Conservation (phyloP, 2,888 invertebrate species). For the Gastracanthus pulcherrimus region DNA sequence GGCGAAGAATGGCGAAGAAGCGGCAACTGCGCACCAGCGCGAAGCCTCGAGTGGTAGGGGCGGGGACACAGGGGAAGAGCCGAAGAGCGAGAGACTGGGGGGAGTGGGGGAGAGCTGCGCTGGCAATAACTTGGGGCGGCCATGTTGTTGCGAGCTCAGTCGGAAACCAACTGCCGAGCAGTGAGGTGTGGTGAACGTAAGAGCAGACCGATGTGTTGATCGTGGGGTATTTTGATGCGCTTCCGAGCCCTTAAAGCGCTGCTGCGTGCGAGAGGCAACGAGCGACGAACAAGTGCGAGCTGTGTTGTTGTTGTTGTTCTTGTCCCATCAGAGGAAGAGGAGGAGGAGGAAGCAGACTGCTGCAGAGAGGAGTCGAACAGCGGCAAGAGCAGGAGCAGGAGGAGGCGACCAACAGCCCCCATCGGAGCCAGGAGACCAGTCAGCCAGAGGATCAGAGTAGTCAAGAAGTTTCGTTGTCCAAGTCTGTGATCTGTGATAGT, state of each 20-base stretch:
- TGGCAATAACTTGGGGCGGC: constrained; percentile 59
- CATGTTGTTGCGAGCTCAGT: constrained; percentile 68
- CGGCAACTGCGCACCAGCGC: constrained; percentile 39
- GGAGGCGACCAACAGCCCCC: constrained; percentile 17
- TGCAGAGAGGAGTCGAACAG: constrained; percentile 43
- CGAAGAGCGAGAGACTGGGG: background rate
- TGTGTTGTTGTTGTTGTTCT: background rate
- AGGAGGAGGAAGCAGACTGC: constrained; percentile 27
- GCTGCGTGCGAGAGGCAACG: constrained; percentile 69
- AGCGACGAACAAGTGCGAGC: background rate
- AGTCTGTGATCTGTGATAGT: constrained; percentile 77
- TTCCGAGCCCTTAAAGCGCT: constrained; percentile 74
- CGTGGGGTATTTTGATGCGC: constrained; percentile 75
- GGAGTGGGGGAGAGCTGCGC: background rate
- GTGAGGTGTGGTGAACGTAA: constrained; percentile 74
- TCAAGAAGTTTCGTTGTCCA: constrained; percentile 66
- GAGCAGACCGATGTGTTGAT: constrained; percentile 75
- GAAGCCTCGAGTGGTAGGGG: background rate
- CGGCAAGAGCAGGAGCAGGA: constrained; percentile 28
- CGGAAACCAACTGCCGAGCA: constrained; percentile 77
- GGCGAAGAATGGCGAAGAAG: constrained; percentile 44
- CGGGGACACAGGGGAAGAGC: background rate
- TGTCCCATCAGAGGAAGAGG: background rate
- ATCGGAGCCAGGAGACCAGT: constrained; percentile 26
- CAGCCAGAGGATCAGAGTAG: background rate